Base-by-base conservation (phyloP, 1,140 invertebrate species). In the Drosophila repleta region DNA sequence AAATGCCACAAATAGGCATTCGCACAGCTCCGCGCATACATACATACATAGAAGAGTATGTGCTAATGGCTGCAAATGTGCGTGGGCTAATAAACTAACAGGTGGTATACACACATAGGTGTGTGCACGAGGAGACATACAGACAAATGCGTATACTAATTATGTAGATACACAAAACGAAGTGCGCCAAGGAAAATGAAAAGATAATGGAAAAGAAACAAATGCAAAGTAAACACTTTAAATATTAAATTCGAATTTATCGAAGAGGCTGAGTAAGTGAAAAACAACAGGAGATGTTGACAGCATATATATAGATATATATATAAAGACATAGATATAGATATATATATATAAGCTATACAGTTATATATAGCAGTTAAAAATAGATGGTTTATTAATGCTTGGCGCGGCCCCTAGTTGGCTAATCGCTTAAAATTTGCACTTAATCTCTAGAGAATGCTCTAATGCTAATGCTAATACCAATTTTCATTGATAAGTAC, bases 401-500 rank as follows among this genome's bases (percentile, higher is more conserved):
- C n/a, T 21, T 8, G 39, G 39, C 21, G 24, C 5, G 20, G 45
- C 26, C 15, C 49, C 24, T 18, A 52, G 49, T 51, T 29, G 48
- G 48, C 48, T 51, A 29, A 51, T 51, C 49, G 17, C 3, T 52
- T 32, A 11, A 52, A 52, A 52, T 52, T 46, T 66, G 46, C 57
- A 29, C 20, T 39, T 20, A 20, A 57, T 26, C 52, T 56, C 43
- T 21, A 4, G 49, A 69, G 58, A 69, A 46, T 51, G 48, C 41
- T 70, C 35, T 43, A 70, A 70, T 70, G 61, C 43, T 61, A 68
- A 53, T 61, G 64, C 56, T 61, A 61, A 67, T 68, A 41, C 56
- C 49, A 73, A 68, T 73, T 68, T 73, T 68, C 64, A 73, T 73
- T 73, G 69, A 72, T 72, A 72, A 72, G 69, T 67, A 67, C 69